phyloP scores from a whole-genome alignment of 1,140 invertebrate genomes.

The Drosophila pseudoananassae region DNA sequence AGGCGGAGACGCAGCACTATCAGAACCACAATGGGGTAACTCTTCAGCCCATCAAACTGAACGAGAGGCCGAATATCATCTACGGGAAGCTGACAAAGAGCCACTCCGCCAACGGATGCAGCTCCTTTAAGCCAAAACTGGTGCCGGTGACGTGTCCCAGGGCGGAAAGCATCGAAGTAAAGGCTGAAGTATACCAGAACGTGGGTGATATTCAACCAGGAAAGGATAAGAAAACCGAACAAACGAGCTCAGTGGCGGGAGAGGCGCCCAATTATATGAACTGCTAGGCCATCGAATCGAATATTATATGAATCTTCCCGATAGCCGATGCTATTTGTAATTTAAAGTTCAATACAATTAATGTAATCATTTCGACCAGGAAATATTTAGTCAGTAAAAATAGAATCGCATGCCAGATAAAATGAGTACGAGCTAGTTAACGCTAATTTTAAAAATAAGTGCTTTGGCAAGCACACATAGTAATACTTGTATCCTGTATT shows the following conservation, averaged over 20 bases:
- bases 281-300: slow-evolving; percentile 57
- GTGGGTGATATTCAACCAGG: slow-evolving; percentile 48
- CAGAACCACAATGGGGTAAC: slow-evolving; percentile 79
- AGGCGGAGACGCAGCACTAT: slow-evolving; percentile 60
- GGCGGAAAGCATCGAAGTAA: slow-evolving; percentile 68
- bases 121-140: slow-evolving; percentile 80
- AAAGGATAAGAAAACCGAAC: neutral
- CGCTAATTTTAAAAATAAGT: slow-evolving; percentile 16
- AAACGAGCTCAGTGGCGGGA: slow-evolving; percentile 6
- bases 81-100: slow-evolving; percentile 77
- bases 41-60: slow-evolving; percentile 80
- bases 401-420: slow-evolving; percentile 38
- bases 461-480: neutral
- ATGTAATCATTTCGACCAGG: neutral
- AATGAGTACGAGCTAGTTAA: slow-evolving; percentile 82
- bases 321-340: neutral
- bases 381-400: slow-evolving; percentile 38
- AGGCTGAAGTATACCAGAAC: slow-evolving; percentile 82
- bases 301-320: neutral
- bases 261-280: slow-evolving; percentile 81
- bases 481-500: slow-evolving; percentile 39
- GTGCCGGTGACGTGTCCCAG: slow-evolving; percentile 60
- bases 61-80: slow-evolving; percentile 77
- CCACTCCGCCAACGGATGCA: slow-evolving; percentile 62
- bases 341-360: slow-evolving; percentile 16